These are phyloP conservation scores for Anarhynchus alexandrinus DNA, from an alignment of 2,113 vertebrate genomes.

Conservation along the genomic window DNA sequence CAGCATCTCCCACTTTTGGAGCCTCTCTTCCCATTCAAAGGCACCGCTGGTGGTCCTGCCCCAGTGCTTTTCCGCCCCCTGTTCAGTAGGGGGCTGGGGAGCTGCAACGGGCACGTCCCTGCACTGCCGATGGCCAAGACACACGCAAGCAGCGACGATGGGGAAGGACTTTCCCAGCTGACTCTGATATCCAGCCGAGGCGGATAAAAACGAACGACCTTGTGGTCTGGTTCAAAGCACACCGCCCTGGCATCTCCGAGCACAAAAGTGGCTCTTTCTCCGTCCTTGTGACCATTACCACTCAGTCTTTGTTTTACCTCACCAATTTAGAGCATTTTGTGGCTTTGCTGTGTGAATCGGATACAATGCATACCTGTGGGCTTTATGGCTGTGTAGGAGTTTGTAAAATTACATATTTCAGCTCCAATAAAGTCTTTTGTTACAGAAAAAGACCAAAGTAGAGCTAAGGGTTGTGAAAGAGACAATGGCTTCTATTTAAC, in stretches of 20 bases:
- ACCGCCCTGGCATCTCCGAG: neutral
- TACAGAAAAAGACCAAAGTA: neutral
- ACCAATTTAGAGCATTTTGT: neutral
- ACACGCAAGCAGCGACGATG: rapidly evolving
- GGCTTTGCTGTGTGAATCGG: neutral
- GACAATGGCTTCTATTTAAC: neutral
- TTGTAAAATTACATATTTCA: neutral
- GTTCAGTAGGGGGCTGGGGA: neutral
- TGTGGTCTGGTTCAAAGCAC: neutral
- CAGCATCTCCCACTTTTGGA: neutral
- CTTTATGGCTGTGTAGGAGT: neutral
- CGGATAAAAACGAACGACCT: rapidly evolving
- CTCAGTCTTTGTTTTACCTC: neutral
- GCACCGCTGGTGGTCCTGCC: neutral
- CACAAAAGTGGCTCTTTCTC: neutral
- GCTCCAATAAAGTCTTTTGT: neutral
- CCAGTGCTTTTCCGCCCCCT: neutral
- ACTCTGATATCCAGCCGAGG: neutral
- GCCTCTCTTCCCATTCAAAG: neutral
- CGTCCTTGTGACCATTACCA: neutral
- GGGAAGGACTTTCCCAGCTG: neutral
- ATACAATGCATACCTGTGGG: neutral
- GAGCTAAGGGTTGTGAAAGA: neutral
- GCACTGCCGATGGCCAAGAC: neutral
- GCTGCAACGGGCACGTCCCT: neutral